Conservation (phyloP, 2,888 invertebrate genomes). For the Tupiocoris notatus region DNA sequence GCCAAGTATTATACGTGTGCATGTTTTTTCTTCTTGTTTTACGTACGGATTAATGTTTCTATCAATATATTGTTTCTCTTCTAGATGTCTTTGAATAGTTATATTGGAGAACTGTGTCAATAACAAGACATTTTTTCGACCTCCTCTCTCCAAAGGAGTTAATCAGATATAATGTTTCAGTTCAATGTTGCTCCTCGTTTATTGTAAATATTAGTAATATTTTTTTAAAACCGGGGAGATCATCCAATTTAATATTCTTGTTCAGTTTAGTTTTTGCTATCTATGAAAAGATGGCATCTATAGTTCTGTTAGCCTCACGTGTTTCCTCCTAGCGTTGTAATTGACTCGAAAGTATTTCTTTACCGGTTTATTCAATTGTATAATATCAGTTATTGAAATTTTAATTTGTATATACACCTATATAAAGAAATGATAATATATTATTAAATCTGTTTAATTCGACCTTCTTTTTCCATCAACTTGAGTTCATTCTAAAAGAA, state of each 20-base stretch:
- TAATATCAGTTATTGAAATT: conserved; percentile 31
- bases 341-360: conserved; percentile 27
- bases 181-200: conserved; percentile 21
- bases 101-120: conserved; percentile 30
- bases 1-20: conserved; percentile 24
- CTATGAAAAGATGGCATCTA: conserved; percentile 2
- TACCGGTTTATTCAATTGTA: conserved; percentile 33
- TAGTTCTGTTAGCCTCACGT: conserved; percentile 16
- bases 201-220: conserved; percentile 22
- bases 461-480: neutral
- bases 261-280: neutral
- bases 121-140: conserved; percentile 18
- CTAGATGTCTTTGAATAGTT: conserved; percentile 16
- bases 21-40: conserved; percentile 22
- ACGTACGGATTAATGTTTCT: conserved; percentile 4
- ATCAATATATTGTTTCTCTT: conserved; percentile 11
- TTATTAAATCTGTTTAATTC: conserved; percentile 21
- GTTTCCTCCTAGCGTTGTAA: conserved; percentile 28
- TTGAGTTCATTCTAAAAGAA: too few relatives aligned
- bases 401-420: conserved; percentile 34
- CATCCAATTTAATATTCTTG: conserved; percentile 9
- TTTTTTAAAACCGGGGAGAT: conserved; percentile 5
- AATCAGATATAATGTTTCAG: neutral
- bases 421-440: conserved; percentile 37
- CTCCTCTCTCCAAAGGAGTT: neutral